phyloP scores from a whole-genome alignment of 2,797 vertebrate species.

The Oceanodroma leucorhoa region DNA sequence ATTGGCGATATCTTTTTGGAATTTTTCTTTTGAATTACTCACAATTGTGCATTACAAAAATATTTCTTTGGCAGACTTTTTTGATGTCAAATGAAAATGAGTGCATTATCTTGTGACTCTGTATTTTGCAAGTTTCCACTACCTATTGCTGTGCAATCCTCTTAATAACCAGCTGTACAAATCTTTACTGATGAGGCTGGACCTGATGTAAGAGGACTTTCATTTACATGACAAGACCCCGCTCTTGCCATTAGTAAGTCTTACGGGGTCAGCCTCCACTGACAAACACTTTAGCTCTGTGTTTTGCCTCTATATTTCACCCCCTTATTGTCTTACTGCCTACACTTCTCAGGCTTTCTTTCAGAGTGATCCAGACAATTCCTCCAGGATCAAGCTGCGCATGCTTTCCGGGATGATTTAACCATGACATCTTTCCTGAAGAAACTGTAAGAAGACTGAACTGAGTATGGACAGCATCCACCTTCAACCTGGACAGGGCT shows the following conservation, averaged over 20 bases:
- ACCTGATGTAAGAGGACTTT: not conserved
- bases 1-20: not conserved
- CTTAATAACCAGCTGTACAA: not conserved
- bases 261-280: fast-evolving
- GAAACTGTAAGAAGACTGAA: not conserved
- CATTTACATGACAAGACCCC: not conserved
- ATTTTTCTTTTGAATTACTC: not conserved
- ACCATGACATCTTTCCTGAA: not conserved
- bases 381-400: not conserved
- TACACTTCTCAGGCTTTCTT: not conserved
- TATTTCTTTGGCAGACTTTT: not conserved
- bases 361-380: not conserved
- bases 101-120: not conserved
- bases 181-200: not conserved
- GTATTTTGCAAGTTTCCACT: not conserved
- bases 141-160: not conserved
- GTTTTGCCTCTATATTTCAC: not conserved
- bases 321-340: not conserved
- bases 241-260: not conserved
- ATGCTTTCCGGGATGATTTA: not conserved
- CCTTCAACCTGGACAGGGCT: not conserved
- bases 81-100: not conserved
- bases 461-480: not conserved
- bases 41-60: not conserved
- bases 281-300: not conserved